A percentile compares a stretch with the other conserved stretches of the same genome.
phyloP scores from a whole-genome alignment of 2,888 invertebrate genomes.

The Baronia brevicornis region DNA sequence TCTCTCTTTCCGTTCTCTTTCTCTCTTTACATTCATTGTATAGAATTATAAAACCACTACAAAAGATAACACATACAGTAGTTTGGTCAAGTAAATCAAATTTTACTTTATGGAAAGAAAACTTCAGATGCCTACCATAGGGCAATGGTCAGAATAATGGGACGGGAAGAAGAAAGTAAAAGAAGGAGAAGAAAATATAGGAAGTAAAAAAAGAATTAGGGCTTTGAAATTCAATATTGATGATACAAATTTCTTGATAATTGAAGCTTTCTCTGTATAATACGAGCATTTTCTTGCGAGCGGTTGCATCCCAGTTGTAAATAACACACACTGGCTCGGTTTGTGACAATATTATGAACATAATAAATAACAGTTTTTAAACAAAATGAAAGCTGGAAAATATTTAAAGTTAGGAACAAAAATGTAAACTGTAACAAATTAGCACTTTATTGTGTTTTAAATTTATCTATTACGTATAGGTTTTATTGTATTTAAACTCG shows the following conservation, averaged over 20 bases:
- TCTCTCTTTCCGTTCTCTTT: too few species aligned
- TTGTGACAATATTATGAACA: slow-evolving; percentile 38
- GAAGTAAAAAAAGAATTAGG: too few species aligned
- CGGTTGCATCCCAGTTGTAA: slow-evolving; percentile 34
- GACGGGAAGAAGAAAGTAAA: too few species aligned
- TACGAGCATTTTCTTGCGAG: slow-evolving; percentile 28
- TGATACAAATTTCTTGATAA: background rate
- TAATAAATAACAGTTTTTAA: slow-evolving; percentile 28
- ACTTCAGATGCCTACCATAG: too few species aligned
- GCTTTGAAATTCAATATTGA: too few species aligned
- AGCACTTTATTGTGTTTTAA: background rate
- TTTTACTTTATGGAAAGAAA: background rate
- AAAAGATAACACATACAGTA: background rate
- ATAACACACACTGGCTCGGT: slow-evolving; percentile 37
- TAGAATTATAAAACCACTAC: slow-evolving; percentile 1
- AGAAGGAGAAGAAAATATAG: too few species aligned
- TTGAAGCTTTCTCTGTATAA: slow-evolving; percentile 21
- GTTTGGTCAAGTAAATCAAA: slow-evolving; percentile 1
- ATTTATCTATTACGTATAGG: too few species aligned
- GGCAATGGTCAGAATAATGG: too few species aligned
- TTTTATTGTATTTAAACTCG: too few species aligned
- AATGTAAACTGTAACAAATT: background rate
- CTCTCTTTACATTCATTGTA: too few species aligned
- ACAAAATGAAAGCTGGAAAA: slow-evolving; percentile 12
- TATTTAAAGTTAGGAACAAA: slow-evolving; percentile 3